Evolutionary conservation across 2,113 vertebrate species (phyloP), one percentile per base, ranked within the genome.

Genomic region (Crypturellus undulatus): DNA sequence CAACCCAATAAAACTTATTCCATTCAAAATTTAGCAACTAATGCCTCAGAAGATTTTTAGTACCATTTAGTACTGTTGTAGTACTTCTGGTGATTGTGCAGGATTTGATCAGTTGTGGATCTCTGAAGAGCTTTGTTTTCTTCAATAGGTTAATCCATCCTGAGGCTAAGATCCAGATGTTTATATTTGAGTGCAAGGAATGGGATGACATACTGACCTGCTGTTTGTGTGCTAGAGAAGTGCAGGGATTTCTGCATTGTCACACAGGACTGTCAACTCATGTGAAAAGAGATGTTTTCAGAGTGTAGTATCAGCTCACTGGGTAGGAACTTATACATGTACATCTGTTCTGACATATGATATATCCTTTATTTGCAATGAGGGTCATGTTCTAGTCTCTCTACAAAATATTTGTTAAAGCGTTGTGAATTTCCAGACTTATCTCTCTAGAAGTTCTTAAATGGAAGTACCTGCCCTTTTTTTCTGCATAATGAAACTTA

Each of bases 401-500:
- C 58, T 52, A 28, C 26, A 90, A 87, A 92, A 59, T 76, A 28
- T 63, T 91, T 70, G 6, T 90, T 80, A 71, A 82, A 70, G 78
- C 2, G 17, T 14, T 60, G 26, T 14, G 7, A 30, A 69, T 94
- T 96, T 92, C 49, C 20, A 89, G 86, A 71, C 34, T 73, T 42
- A 59, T 10, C 58, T 68, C 7, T 52, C 52, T 24, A 24, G 3
- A 69, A 49, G 8, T 60, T 93, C 64, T 94, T 71, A 71, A 92
- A 86, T 47, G 6, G 2, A 21, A 65, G 22, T 78, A 18, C 73
- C 14, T 92, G 7, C 26, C 52, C 24, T 34, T 59, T 59, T 85
- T 67, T 49, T 56, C 71, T 88, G 8, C 45, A 5, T 58, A 15
- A 21, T 5, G 63, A 16, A 15, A 21, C 47, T 68, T 73, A 68